Conservation (phyloP, 2,113 vertebrate genomes). For the Sinosuthora webbiana region DNA sequence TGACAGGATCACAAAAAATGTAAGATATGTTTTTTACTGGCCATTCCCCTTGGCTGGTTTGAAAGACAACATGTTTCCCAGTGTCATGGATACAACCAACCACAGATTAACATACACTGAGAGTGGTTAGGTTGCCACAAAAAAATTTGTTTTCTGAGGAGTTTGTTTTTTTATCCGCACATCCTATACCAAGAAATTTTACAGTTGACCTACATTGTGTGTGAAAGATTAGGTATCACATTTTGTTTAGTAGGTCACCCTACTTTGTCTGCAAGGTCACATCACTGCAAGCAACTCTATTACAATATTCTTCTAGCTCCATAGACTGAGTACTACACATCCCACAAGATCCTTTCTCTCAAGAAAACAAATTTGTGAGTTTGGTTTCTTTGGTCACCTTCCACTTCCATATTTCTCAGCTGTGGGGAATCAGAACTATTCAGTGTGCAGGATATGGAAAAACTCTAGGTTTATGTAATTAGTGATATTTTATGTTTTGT, state of each 20-base stretch:
- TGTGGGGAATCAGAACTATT: neutral
- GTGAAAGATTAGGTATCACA: neutral
- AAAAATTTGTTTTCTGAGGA: neutral
- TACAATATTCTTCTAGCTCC: neutral
- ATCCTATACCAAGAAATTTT: neutral
- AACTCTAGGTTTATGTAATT: neutral
- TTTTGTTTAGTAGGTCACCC: neutral
- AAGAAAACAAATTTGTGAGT: neutral
- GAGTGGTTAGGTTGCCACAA: neutral
- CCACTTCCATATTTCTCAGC: neutral
- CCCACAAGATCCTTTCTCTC: neutral
- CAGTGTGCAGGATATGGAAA: neutral
- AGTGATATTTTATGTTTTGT: neutral
- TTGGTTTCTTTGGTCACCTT: neutral
- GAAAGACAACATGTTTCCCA: neutral
- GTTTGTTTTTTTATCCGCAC: neutral
- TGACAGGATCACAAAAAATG: neutral
- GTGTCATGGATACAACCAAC: accelerated
- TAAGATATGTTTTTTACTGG: neutral
- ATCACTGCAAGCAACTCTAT: neutral
- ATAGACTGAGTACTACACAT: neutral
- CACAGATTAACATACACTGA: neutral
- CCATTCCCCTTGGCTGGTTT: neutral
- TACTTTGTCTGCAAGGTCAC: neutral
- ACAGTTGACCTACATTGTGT: neutral